Base-by-base conservation (phyloP, 1,140 invertebrate species). In the Drosophila tristis region DNA sequence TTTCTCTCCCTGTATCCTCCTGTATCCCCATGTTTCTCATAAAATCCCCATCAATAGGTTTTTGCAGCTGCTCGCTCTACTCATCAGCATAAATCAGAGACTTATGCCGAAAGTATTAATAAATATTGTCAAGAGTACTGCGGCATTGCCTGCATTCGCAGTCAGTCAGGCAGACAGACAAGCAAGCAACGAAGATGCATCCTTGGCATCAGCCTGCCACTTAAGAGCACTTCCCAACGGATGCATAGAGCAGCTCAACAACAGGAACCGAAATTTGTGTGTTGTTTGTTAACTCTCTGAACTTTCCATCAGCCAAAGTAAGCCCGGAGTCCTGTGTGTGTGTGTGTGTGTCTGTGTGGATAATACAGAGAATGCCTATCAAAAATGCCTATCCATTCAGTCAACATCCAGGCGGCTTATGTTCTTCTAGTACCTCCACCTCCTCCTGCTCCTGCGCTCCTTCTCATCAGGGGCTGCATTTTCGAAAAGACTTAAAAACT, bases 401-500 rank as follows among this genome's bases (percentile, higher is more conserved):
- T 62, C 77, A 80, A 80, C 66, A 85, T 65, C 35, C 66, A 70
- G 65, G 68, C 81, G 47, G 81, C 58, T 80, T 80, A 80, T 74
- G 64, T 49, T 68, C 25, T 64, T 60, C 67, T 70, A 3, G 66
- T 58, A 44, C 65, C n/a, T n/a, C n/a, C n/a, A 64, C 54, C 35
- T 39, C 11, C 4, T 4, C 9, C 2, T 35, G 2, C 9, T 35
- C 4, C 4, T 23, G 23, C 23, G 23, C 23, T 1, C 2, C 31
- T 11, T 13, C 35, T 39, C 35, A 39, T 5, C 31, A 31, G 58
- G 55, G 51, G 44, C 25, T 61, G 66, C 74, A 86, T 81, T 87
- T 87, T 87, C 39, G 54, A 63, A 66, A 71, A 74, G 70, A 78
- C 73, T 74, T 81, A 86, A 85, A 78, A 86, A 74, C 57, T 80